Base-by-base conservation (phyloP, 2,888 invertebrate genomes). In the Cataglyphis rosenhaueri region DNA sequence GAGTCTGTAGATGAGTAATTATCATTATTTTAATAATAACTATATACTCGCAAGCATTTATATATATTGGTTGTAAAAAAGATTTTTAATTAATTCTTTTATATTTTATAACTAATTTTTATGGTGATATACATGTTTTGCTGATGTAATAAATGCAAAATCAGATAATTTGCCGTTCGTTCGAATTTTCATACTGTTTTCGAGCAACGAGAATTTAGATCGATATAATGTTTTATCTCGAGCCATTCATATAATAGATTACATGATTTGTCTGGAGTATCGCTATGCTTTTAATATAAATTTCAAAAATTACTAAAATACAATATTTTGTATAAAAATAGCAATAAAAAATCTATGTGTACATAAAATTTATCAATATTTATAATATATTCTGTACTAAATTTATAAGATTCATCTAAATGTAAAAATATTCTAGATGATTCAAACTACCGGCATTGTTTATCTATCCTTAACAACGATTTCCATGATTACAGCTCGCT, bases 71-170 rank as follows among this genome's bases (percentile, higher is more conserved):
- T 21, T 21, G n/a, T 9, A 32, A 70, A 55, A 35, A 70, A 38
- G 10, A 21, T 21, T 71, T 71, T 71, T n/a, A n/a, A 48, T 48
- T 41, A 12, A 41, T 48, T 8, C 18, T 48, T 48, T n/a, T n/a
- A 48, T 61, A 41, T 41, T 73, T 71, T 38, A 71, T 71, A n/a
- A 41, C 18, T 41, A 29, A 41, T 44, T 73, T 73, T 61, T 61
- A 25, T 59, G 35, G 21, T 21, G 35, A 55, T 71, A 71, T 35
- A 55, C 35, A 35, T 57, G 18, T 12, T 18, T 12, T 18, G 18
- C 38, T 57, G 41, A 41, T 18, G 21, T 73, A n/a, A 73, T 73
- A 73, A 73, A 73, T 73, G 29, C 15, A 73, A 73, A 41, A 73
- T 73, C 57, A 38, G 57, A 61, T 73, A 73, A 8, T 61, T n/a